Evolutionary conservation across 2,797 vertebrate genomes (phyloP).

Genomic region (Cyclopterus lumpus): DNA sequence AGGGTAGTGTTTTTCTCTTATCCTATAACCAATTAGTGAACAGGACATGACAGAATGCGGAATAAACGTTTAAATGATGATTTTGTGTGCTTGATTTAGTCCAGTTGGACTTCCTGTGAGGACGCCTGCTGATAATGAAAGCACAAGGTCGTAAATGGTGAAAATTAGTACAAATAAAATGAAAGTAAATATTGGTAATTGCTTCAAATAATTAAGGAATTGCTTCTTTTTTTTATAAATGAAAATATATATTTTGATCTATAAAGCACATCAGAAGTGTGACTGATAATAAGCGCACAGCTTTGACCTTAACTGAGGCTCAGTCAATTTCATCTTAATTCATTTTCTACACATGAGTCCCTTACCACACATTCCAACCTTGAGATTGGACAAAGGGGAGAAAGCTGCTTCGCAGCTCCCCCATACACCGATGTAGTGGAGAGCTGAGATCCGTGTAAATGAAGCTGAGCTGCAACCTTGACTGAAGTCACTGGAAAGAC

Average conservation of each 20-base stretch:
- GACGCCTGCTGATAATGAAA: not conserved
- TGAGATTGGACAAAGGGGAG: conserved; percentile 64
- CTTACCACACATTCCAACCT: conserved; percentile 62
- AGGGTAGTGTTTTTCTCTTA: not conserved
- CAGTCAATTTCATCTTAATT: conserved; percentile 59
- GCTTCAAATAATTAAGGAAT: conserved; percentile 2
- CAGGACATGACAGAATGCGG: conserved; percentile 4
- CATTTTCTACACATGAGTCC: conserved; percentile 61
- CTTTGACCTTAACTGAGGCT: conserved; percentile 58
- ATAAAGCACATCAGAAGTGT: conserved; percentile 44
- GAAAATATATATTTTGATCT: conserved; percentile 43
- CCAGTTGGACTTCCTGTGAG: conserved; percentile 1
- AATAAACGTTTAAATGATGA: not conserved
- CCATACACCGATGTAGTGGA: conserved; percentile 9
- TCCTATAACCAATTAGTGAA: not conserved
- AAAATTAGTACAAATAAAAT: not conserved
- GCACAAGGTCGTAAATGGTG: not conserved
- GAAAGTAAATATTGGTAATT: conserved; percentile 31
- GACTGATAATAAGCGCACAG: conserved; percentile 52
- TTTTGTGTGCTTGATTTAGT: conserved; percentile 18
- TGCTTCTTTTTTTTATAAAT: conserved; percentile 9
- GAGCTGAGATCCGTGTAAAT: conserved; percentile 40
- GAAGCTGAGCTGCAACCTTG: conserved; percentile 64
- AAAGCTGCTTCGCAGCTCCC: conserved; percentile 23
- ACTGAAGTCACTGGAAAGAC: conserved; percentile 51